Percentiles rank a stretch among this genome's conserved stretches.
Conservation (phyloP, 2,888 invertebrate species). For the Orchestes rusci region DNA sequence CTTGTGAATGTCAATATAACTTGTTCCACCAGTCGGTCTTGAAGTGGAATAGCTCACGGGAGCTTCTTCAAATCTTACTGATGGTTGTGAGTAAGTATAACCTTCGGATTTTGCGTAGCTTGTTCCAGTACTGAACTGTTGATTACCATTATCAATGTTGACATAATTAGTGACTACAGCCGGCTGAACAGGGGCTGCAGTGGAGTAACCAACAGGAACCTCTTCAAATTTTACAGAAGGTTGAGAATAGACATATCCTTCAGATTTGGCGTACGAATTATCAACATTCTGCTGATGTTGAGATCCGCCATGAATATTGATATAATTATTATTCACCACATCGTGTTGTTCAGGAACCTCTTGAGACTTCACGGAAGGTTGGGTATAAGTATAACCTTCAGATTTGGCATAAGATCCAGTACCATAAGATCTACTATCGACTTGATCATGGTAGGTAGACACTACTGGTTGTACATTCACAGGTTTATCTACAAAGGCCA, state of each 20-base stretch:
- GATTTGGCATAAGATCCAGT: too few species aligned
- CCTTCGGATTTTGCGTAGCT: slow-evolving; percentile 26
- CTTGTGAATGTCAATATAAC: slow-evolving; percentile 29
- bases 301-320: neutral
- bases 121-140: too few species aligned
- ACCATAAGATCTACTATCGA: too few species aligned
- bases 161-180: slow-evolving; percentile 16
- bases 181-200: slow-evolving; percentile 9
- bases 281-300: too few species aligned
- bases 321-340: too few species aligned
- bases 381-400: slow-evolving; percentile 38
- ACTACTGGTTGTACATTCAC: slow-evolving; percentile 10
- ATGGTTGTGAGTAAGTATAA: slow-evolving; percentile 37
- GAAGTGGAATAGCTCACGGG: slow-evolving; percentile 1
- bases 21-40: slow-evolving; percentile 17
- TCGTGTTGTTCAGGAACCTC: too few species aligned
- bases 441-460: slow-evolving; percentile 6
- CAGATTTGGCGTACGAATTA: too few species aligned
- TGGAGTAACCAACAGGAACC: slow-evolving; percentile 8
- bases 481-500: slow-evolving; percentile 17
- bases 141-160: slow-evolving; percentile 10
- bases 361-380: slow-evolving; percentile 34
- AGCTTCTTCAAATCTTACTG: slow-evolving; percentile 38
- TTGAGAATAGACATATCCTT: slow-evolving; percentile 38
- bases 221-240: slow-evolving; percentile 26